These are phyloP conservation scores for Progne subis DNA, from an alignment of 2,113 vertebrate genomes.

Conservation along the genomic window DNA sequence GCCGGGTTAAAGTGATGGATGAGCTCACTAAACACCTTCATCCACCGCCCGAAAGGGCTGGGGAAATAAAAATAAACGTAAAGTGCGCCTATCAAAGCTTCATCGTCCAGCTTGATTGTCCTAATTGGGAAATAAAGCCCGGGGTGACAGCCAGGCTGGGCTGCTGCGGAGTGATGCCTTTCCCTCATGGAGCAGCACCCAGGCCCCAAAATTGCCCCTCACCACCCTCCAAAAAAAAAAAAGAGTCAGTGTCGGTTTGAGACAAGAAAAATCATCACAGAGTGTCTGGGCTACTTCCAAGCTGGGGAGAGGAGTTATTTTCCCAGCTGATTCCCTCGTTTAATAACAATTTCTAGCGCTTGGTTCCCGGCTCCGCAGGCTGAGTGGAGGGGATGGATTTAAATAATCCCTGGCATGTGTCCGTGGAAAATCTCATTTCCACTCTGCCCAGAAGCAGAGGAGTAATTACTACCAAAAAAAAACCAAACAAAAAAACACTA, in stretches of 20 bases:
- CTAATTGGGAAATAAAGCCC: background rate
- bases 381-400: background rate
- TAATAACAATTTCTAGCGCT: background rate
- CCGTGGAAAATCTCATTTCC: conserved; percentile 19
- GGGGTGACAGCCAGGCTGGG: background rate
- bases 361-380: background rate
- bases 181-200: background rate
- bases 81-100: background rate
- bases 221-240: background rate
- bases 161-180: background rate
- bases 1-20: background rate
- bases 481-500: no score
- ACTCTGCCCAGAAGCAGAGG: background rate
- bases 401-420: background rate
- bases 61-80: background rate
- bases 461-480: background rate
- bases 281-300: background rate
- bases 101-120: background rate
- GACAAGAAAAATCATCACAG: background rate
- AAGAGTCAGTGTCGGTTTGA: background rate
- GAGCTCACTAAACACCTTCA: conserved; percentile 19
- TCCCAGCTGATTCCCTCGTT: background rate
- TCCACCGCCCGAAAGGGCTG: background rate
- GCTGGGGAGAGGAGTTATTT: background rate
- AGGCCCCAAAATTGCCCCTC: background rate